Evolutionary conservation across 1,140 invertebrate genomes (phyloP), one percentile per base, ranked within the genome.

Genomic region (Trachymyrmex cornetzi): DNA sequence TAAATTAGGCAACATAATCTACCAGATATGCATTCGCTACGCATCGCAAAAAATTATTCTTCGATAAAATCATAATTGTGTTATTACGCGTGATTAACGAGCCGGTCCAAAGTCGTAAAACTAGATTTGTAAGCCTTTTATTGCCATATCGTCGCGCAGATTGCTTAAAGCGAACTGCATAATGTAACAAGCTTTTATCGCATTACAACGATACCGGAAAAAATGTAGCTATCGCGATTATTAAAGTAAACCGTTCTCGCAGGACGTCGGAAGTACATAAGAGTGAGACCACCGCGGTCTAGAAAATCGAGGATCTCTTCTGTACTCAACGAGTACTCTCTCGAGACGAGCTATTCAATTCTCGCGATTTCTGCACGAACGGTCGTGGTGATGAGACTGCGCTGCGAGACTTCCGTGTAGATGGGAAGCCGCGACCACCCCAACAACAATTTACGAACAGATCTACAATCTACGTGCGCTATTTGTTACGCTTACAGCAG

Each of bases 321-420:
- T 50, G 12, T 38, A 57, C 61, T 24, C n/a, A 50, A 71, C 66
- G 71, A n/a, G n/a, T n/a, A n/a, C 19, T 30, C 44, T 16, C 75
- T 48, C 30, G 69, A 59, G 34, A 55, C 53, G 34, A 57, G 50
- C 48, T 11, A 74, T 88, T 86, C 87, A 61, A 84, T 88, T 77
- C 77, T 24, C 19, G 66, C 30, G 61, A 80, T 90, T 92, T 91
- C 86, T 88, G 89, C 89, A 89, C 87, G 79, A 86, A 71, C 67
- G 53, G 5, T 74, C 44, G 69, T 30, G 50, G 71, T 71, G 85
- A 87, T 87, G 85, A 77, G 84, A 84, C 38, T 67, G n/a, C 59
- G 38, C 67, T 85, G 16, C 48, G 24, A 30, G 30, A 55, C 50
- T 85, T 85, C 82, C 85, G 53, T 34, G 48, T 81, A 81, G 53